Evolutionary conservation across 2,113 vertebrate genomes (phyloP), one percentile per base, ranked within the genome.

Genomic region (Eptesicus fuscus): DNA sequence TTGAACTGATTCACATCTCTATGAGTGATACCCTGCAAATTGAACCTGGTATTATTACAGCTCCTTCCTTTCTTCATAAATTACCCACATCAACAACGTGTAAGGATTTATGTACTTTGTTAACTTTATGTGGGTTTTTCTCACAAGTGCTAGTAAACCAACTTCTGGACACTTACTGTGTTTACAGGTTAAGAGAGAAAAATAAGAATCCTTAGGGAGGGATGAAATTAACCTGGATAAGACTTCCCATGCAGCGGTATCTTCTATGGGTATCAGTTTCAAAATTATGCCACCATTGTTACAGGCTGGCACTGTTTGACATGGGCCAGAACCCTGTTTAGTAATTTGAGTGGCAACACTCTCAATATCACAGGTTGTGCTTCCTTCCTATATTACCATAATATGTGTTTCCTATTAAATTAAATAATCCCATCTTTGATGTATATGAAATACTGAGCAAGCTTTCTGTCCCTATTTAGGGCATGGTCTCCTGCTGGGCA

Each of bases 381-480:
- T 47, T 28, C 70, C 88, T 94, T 90, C 37, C 25, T 90, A 22
- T 89, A 70, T 92, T 93, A 59, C 85, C 95, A 37, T 63, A 93
- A 95, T 87, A 77, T 59, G 70, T 76, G 44, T 93, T 92, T 93
- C 91, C 61, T 84, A 40, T 85, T 89, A 95, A 95, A 94, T 96
- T 96, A 91, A 96, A 83, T 94, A 95, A 91, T 77, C 59, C 47
- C 59, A 78, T 94, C 85, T 96, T 93, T 93, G 40, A 28, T 59
- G 91, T 92, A 42, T 82, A 65, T 94, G 89, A 97, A 97, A 96
- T 95, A 97, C 80, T 96, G 91, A 73, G 71, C 76, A 88, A 89
- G 76, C 79, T 90, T 95, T 97, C 80, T 92, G 93, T 96, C 93
- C 91, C 83, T 96, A 94, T 94, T 96, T 93, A 96, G 94, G 94